A percentile compares a stretch with the other conserved stretches of the same genome.
Conservation (phyloP, 2,113 vertebrate species). For the Pantherophis guttatus region DNA sequence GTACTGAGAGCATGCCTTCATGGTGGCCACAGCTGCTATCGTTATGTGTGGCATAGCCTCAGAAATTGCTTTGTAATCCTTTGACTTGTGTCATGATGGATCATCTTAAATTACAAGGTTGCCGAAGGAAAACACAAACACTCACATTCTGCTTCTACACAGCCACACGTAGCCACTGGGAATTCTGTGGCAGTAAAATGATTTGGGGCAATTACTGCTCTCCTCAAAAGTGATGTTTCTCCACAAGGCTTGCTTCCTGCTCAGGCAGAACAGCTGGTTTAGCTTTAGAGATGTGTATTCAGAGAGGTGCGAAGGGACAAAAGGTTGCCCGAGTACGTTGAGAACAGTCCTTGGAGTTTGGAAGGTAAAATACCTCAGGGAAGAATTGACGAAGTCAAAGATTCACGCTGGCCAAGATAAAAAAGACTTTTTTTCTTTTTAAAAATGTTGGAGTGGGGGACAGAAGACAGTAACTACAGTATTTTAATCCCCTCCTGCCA, state of each 20-base stretch:
- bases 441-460: background rate
- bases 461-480: background rate
- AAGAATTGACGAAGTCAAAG: background rate
- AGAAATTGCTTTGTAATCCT: constrained; percentile 22
- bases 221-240: constrained; percentile 2
- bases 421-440: background rate
- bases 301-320: background rate
- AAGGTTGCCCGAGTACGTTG: background rate
- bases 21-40: constrained; percentile 36
- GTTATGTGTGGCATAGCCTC: constrained; percentile 44
- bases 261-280: background rate
- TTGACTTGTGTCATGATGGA: constrained; percentile 17
- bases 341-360: background rate
- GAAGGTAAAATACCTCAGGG: background rate
- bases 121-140: constrained; percentile 28
- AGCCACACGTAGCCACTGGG: constrained; percentile 25
- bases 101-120: constrained; percentile 48
- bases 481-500: background rate
- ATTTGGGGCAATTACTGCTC: constrained; percentile 13
- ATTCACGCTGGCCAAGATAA: background rate
- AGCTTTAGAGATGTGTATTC: background rate
- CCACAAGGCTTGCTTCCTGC: background rate
- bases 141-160: constrained; percentile 1
- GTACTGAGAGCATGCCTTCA: constrained; percentile 52
- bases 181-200: constrained; percentile 15